phyloP scores from a whole-genome alignment of 2,113 vertebrate genomes.

The Rallus limicola region DNA sequence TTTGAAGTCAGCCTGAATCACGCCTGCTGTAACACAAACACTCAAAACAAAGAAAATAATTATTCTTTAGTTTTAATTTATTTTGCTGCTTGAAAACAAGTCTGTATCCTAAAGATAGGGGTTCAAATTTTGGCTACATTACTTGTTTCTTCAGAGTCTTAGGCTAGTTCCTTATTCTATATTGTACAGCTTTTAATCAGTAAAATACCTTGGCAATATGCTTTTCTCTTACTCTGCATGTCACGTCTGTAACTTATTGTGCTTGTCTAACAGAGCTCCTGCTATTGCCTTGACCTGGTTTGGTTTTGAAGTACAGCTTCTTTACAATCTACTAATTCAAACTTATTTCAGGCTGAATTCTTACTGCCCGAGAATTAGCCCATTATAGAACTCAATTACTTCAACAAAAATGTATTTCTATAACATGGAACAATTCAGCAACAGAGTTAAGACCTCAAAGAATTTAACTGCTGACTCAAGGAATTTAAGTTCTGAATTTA shows the following conservation, averaged over 20 bases:
- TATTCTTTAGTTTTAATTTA: not conserved
- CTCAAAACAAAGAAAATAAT: not conserved
- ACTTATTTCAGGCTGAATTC: not conserved
- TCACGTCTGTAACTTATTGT: not conserved
- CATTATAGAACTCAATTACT: not conserved
- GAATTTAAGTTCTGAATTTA: constrained; percentile 7
- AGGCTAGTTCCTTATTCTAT: not conserved
- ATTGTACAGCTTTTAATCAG: not conserved
- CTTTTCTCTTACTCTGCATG: not conserved
- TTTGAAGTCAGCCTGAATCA: constrained; percentile 4
- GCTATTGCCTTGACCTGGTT: not conserved
- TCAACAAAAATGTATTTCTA: not conserved
- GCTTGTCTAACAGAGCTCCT: not conserved
- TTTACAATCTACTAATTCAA: not conserved
- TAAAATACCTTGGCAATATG: not conserved
- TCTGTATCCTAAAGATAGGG: not conserved
- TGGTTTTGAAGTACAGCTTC: not conserved
- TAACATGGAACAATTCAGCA: not conserved
- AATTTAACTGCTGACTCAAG: not conserved
- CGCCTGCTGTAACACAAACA: not conserved
- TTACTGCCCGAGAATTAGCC: not conserved
- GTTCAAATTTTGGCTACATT: not conserved
- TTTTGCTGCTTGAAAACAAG: not conserved
- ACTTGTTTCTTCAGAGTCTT: not conserved
- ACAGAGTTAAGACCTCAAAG: not conserved